These are phyloP conservation scores for Drosophila nr. medialis DNA, from an alignment of 2,888 invertebrate species.

Conservation along the genomic window DNA sequence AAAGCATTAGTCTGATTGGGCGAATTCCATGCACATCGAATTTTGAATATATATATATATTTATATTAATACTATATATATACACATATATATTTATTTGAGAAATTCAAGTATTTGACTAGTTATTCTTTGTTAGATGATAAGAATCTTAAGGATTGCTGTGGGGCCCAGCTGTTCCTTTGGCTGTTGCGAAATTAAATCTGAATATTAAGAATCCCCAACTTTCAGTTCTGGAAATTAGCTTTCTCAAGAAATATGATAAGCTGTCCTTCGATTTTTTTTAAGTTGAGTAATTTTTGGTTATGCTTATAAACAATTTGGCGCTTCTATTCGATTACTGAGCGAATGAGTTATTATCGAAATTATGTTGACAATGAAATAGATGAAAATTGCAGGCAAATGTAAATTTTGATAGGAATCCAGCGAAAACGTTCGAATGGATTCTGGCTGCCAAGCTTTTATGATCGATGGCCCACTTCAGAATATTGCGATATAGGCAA, in stretches of 20 bases:
- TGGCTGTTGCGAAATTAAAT: too few relatives aligned
- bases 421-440: background rate
- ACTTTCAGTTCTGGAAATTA: background rate
- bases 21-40: background rate
- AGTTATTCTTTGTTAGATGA: too few relatives aligned
- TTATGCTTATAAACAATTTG: background rate
- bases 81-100: too few relatives aligned
- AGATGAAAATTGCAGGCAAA: background rate
- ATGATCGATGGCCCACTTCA: conserved; percentile 40
- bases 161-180: too few relatives aligned
- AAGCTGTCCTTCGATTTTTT: background rate
- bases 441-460: background rate
- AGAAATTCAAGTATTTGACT: too few relatives aligned
- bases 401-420: background rate
- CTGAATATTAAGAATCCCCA: background rate
- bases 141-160: too few relatives aligned
- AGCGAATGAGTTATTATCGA: background rate
- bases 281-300: background rate
- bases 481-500: conserved; percentile 1
- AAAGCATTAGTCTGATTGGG: background rate
- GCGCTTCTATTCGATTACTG: background rate
- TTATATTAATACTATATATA: background rate
- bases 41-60: background rate
- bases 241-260: background rate
- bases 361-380: background rate